Conservation (phyloP, 2,888 invertebrate genomes). For the Laothoe populi region DNA sequence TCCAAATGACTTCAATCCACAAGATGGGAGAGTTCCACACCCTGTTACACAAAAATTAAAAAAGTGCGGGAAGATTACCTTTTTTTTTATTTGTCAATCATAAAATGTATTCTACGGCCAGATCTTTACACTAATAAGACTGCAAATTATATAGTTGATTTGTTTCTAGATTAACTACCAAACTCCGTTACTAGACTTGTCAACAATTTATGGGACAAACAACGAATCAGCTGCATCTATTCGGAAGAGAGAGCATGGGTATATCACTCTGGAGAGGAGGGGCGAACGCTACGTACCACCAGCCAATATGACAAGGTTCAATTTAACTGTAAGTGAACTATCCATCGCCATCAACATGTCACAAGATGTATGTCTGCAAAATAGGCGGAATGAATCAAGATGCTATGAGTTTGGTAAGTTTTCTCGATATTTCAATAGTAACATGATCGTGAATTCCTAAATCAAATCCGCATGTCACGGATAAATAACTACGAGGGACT, state of each 20-base stretch:
- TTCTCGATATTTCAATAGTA: not conserved
- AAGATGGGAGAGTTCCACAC: no score
- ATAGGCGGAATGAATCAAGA: slow-evolving; percentile 50
- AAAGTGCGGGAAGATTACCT: no score
- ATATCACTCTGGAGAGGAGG: slow-evolving; percentile 58
- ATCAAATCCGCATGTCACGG: no score
- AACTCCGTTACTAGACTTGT: slow-evolving; percentile 68
- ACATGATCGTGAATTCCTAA: no score
- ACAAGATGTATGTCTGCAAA: slow-evolving; percentile 53
- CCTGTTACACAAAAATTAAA: no score
- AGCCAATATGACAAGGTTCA: slow-evolving; percentile 29
- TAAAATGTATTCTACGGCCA: no score
- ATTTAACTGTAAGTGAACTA: slow-evolving; percentile 1
- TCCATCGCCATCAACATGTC: not conserved
- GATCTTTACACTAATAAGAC: no score
- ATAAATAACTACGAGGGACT: no score
- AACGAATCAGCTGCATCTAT: slow-evolving; percentile 52
- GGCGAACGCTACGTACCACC: slow-evolving; percentile 53
- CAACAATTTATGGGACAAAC: slow-evolving; percentile 66
- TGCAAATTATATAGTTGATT: not conserved
- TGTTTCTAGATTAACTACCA: slow-evolving; percentile 64
- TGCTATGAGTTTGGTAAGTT: slow-evolving; percentile 69
- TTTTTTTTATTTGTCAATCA: no score
- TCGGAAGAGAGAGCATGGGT: slow-evolving; percentile 56
- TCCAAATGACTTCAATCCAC: no score